These are phyloP conservation scores for Meiosimyza platycephala DNA, from an alignment of 2,888 invertebrate genomes.

Conservation along the genomic window DNA sequence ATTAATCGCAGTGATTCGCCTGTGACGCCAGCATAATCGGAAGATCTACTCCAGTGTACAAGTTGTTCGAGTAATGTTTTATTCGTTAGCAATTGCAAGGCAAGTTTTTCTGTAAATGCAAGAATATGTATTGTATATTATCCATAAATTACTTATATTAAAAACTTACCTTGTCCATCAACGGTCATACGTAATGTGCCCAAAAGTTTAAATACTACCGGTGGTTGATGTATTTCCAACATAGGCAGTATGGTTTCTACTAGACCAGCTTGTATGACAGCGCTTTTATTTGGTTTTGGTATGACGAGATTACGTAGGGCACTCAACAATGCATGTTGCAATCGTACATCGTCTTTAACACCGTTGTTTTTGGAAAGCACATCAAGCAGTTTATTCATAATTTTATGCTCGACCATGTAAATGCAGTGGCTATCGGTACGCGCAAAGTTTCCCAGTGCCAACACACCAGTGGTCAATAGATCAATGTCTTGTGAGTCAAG, in stretches of 20 bases:
- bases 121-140: background rate
- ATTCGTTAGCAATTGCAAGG: constrained; percentile 74
- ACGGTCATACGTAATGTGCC: constrained; percentile 89
- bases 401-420: constrained; percentile 82
- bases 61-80: constrained; percentile 74
- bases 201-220: constrained; percentile 87
- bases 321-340: constrained; percentile 70
- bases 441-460: constrained; percentile 92
- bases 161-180: constrained; percentile 74
- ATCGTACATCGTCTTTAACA: constrained; percentile 72
- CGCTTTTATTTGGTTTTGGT: constrained; percentile 79
- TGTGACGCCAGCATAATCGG: constrained; percentile 85
- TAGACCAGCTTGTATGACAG: constrained; percentile 78
- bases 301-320: constrained; percentile 83
- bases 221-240: constrained; percentile 76
- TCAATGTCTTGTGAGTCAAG: constrained; percentile 79
- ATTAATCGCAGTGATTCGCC: constrained; percentile 83
- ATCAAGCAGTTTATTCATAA: constrained; percentile 77
- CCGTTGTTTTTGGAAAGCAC: constrained; percentile 71
- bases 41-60: constrained; percentile 81
- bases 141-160: background rate
- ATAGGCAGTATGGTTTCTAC: constrained; percentile 80
- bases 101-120: constrained; percentile 74
- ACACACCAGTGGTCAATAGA: constrained; percentile 82
- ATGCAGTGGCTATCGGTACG: constrained; percentile 86